Evolutionary conservation across 2,888 invertebrate species (phyloP).

Genomic region (Acleris sparsana): DNA sequence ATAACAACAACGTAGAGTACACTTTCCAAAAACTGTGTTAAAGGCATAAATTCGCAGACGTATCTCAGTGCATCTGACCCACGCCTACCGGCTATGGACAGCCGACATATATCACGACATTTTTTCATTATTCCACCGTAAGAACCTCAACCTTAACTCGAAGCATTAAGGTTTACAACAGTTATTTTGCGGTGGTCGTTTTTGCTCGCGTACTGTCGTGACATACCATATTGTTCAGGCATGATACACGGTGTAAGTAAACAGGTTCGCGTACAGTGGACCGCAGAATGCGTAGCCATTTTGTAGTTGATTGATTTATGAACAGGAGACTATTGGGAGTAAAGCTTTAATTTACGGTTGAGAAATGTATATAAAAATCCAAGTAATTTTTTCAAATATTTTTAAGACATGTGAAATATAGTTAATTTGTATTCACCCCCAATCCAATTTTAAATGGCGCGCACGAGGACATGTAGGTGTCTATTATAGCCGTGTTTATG

Average conservation of each 20-base stretch:
- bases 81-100: slow-evolving; percentile 76
- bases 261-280: slow-evolving; percentile 72
- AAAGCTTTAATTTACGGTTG: too few species aligned
- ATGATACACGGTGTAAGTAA: slow-evolving; percentile 76
- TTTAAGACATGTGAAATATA: too few species aligned
- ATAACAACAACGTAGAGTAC: slow-evolving; percentile 52
- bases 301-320: slow-evolving; percentile 37
- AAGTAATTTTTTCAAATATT: too few species aligned
- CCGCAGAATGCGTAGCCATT: slow-evolving; percentile 54
- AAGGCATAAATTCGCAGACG: slow-evolving; percentile 61
- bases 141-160: slow-evolving; percentile 56
- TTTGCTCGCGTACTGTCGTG: slow-evolving; percentile 70
- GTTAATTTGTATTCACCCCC: too few species aligned
- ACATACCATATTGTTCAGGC: slow-evolving; percentile 78
- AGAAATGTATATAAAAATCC: too few species aligned
- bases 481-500: too few species aligned
- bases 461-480: too few species aligned
- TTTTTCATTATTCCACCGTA: slow-evolving; percentile 50
- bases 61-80: slow-evolving; percentile 63
- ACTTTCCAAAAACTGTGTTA: slow-evolving; percentile 55
- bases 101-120: slow-evolving; percentile 76
- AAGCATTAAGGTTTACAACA: slow-evolving; percentile 53
- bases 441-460: too few species aligned
- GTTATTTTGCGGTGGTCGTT: slow-evolving; percentile 65
- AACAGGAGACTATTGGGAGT: slow-evolving; percentile 47